Base-by-base conservation (phyloP, 2,888 invertebrate genomes). In the Drosophila acutilabella region DNA sequence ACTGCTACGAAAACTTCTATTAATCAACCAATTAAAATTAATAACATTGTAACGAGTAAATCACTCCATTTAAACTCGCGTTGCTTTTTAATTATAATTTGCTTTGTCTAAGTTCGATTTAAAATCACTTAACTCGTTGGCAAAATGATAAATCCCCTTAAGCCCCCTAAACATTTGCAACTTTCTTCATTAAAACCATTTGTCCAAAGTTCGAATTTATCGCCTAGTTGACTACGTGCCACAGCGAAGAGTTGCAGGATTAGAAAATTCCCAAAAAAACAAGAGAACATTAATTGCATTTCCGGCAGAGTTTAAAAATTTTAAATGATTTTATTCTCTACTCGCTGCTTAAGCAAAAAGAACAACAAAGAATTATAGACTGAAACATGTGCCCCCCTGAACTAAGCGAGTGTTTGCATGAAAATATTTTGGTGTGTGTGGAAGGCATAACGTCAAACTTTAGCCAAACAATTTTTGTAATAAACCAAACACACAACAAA, bases 381-480 rank as follows among this genome's bases (percentile, higher is more conserved):
- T 36, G 41, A 61, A 78, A 51, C 41, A 36, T 52, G 30, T 59
- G 18, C 16, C 13, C 8, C 14, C 47, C 10, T 8, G 1, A n/a
- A 13, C 13, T 11, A 36, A 13, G 26, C 14, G 45, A 16, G 20
- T 47, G 7, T 44, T 36, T 57, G 38, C 42, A n/a, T 48, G 42
- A 30, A 30, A 30, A 30, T 30, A 30, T 53, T n/a, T 57, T 10
- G 26, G 23, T 59, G 30, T 45, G 10, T 40, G 38, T 42, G 23
- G 38, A 8, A 20, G 48, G 41, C 20, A 47, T 20, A 36, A 76
- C 56, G 51, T 58, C 50, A 30, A 76, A 77, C 69, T 73, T 70
- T 18, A n/a, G 54, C 53, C 69, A 61, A 79, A 76, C 80, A 76
- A 71, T 76, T 74, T 73, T 74, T 66, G 54, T 62, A 76, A 74